A percentile compares a stretch with the other conserved stretches of the same genome.
Conservation (phyloP, 1,140 invertebrate genomes). For the Trichonephila inaurata region DNA sequence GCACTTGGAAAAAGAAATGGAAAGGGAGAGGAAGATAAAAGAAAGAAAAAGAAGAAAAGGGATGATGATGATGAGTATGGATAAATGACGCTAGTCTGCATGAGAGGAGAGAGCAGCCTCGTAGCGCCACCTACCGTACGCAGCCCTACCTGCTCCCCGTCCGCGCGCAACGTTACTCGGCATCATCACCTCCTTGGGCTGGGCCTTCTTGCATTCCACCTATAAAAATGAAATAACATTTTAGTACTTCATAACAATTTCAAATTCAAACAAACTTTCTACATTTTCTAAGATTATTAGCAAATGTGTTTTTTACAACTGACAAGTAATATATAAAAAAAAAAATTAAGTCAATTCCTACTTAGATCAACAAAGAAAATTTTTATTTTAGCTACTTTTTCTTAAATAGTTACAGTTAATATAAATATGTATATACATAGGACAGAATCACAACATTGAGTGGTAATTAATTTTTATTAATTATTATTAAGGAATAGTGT, state of each 20-base stretch:
- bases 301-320: no score
- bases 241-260: no score
- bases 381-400: no score
- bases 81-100: conserved; percentile 72
- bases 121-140: conserved; percentile 79
- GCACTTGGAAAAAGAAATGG: not conserved
- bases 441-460: no score
- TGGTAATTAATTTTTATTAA: no score
- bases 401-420: no score
- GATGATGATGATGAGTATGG: conserved; percentile 63
- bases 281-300: not conserved
- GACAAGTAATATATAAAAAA: no score
- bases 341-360: no score
- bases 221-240: conserved; percentile 80
- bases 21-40: not conserved
- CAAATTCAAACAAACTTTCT: not conserved
- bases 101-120: conserved; percentile 64
- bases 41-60: conserved; percentile 42
- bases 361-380: no score
- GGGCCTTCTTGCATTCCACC: conserved; percentile 99
- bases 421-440: no score
- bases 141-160: conserved; percentile 77
- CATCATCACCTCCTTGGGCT: conserved; percentile 99
- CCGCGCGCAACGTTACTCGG: conserved; percentile 82
- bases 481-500: no score